Base-by-base conservation (phyloP, 2,113 vertebrate genomes). In the Eulacestoma nigropectus region DNA sequence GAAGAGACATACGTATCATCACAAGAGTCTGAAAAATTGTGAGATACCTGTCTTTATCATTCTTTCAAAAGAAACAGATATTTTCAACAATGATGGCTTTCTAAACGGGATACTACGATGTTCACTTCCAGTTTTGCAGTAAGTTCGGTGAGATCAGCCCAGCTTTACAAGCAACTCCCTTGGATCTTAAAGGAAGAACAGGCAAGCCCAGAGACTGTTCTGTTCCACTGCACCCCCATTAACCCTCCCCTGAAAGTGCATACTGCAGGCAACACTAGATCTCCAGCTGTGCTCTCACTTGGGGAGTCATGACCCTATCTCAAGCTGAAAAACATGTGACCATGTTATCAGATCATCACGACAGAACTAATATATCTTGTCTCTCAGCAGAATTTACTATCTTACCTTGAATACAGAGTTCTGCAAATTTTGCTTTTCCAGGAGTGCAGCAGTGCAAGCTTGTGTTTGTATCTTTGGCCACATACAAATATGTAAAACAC, bases 21-120 rank as follows among this genome's bases (percentile, higher is more conserved):
- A 41, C 44, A 75, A 39, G 57, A 67, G 32, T 50, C 44, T 56
- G 23, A 80, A 94, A 87, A 76, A 60, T 13, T 44, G 69, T 52
- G 32, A 85, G 64, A 49, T 67, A 11, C 10, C 10, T 23, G 77
- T 75, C 29, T 59, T 50, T 32, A 75, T 39, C 55, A 59, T 42
- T 74, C 11, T 80, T 72, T 79, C 37, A 46, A 72, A 65, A 67
- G 39, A 81, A 95, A 26, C 6, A 76, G 59, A 39, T 14, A 46
- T 63, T 89, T 83, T 75, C 49, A 76, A 49, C 21, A 59, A 22
- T 35, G 11, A 72, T 41, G 68, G 35, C 23, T 85, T 75, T 87
- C 65, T 42, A 52, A 87, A 64, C 0, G 0, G n/a, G 20, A 39
- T 49, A 26, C 39, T 42, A 10, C 7, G 0, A 21, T 63, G 14